Percentiles rank a stretch among this genome's conserved stretches.
phyloP scores from a whole-genome alignment of 2,888 invertebrate species.

The Rosalia funebris region DNA sequence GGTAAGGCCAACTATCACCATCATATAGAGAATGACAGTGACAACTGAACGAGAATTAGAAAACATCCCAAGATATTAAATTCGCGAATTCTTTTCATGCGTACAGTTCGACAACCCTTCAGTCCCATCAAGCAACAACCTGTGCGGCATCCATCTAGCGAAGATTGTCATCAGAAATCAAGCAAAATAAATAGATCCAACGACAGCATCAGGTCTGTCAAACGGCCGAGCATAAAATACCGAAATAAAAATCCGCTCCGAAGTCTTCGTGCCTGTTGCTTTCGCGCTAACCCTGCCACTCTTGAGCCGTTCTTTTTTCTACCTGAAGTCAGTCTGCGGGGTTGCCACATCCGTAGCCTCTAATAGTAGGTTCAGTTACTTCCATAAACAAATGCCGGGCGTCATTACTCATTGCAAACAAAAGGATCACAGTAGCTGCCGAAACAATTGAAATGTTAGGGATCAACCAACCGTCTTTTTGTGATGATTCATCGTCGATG shows the following conservation, averaged over 20 bases:
- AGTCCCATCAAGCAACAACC: conserved; percentile 1
- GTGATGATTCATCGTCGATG: conserved; percentile 41
- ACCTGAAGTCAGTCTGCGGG: conserved; percentile 30
- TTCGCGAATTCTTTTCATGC: not conserved
- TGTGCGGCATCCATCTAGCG: conserved; percentile 20
- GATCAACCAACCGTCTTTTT: conserved; percentile 36
- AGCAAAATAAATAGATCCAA: conserved; percentile 24
- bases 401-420: conserved; percentile 46
- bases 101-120: conserved; percentile 12
- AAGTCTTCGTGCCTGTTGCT: conserved; percentile 19
- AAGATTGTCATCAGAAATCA: conserved; percentile 23
- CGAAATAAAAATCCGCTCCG: conserved; percentile 15
- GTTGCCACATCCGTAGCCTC: conserved; percentile 37
- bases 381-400: conserved; percentile 39
- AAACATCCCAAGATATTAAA: too few relatives aligned
- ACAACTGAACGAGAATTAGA: too few relatives aligned
- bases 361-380: conserved; percentile 38
- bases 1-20: too few relatives aligned
- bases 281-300: conserved; percentile 27
- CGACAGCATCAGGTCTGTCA: conserved; percentile 24
- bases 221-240: conserved; percentile 17
- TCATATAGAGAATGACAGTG: too few relatives aligned
- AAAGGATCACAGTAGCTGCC: conserved; percentile 48
- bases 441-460: conserved; percentile 46
- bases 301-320: conserved; percentile 32